Evolutionary conservation across 2,888 invertebrate species (phyloP).

Genomic region (Eupithecia tripunctaria): DNA sequence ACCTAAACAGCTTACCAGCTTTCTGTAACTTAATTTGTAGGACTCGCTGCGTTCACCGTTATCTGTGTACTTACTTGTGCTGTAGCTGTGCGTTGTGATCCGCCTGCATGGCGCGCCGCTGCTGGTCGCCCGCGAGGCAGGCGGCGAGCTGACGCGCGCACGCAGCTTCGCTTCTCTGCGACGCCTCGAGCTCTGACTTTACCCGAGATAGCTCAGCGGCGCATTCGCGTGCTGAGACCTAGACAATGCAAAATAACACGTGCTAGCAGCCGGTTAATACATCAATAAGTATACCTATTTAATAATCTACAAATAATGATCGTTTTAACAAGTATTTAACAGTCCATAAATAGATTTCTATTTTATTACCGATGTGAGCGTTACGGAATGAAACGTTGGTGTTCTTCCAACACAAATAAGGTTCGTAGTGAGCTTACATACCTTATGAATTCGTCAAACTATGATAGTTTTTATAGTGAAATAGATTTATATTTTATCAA

Average conservation of each 20-base stretch:
- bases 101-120: constrained; percentile 86
- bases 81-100: constrained; percentile 87
- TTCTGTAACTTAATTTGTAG: background rate
- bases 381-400: too few relatives aligned
- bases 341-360: too few relatives aligned
- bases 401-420: too few relatives aligned
- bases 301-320: too few relatives aligned
- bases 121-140: constrained; percentile 67
- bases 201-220: constrained; percentile 78
- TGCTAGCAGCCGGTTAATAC: background rate
- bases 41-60: background rate
- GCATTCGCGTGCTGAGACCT: background rate
- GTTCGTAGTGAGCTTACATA: too few relatives aligned
- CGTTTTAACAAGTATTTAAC: too few relatives aligned
- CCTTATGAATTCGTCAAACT: too few relatives aligned
- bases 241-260: background rate
- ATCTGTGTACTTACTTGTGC: background rate
- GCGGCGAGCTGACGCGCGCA: constrained; percentile 80
- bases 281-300: too few relatives aligned
- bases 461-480: too few relatives aligned
- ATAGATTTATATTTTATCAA: too few relatives aligned
- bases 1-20: background rate
- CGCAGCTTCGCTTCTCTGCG: constrained; percentile 91
- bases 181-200: constrained; percentile 61
- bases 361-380: too few relatives aligned